Evolutionary conservation across 2,113 vertebrate genomes (phyloP).

Genomic region (Planiliza haematocheilus): DNA sequence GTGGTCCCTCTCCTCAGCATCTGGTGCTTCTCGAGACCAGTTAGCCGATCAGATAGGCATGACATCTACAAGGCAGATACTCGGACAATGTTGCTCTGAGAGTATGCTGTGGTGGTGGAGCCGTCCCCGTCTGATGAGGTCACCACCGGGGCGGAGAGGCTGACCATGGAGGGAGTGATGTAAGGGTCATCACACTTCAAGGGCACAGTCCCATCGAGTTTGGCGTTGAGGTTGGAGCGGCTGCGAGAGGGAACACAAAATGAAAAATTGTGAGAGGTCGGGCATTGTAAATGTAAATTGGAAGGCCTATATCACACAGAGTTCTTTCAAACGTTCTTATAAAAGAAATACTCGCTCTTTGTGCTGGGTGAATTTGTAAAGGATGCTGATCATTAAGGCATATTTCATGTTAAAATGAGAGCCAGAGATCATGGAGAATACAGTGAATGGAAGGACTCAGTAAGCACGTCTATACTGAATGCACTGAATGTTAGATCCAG

Average conservation of each 20-base stretch:
- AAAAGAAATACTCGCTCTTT: constrained; percentile 3
- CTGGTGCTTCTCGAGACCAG: constrained; percentile 68
- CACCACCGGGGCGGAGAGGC: constrained; percentile 91
- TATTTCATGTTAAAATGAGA: not conserved
- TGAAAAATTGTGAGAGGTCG: constrained; percentile 36
- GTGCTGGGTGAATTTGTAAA: not conserved
- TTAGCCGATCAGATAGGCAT: constrained; percentile 63
- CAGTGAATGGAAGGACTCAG: not conserved
- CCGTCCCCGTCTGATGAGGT: constrained; percentile 91
- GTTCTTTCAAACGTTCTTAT: not conserved
- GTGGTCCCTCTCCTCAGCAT: constrained; percentile 78
- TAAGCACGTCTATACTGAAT: not conserved
- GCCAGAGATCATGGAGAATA: not conserved
- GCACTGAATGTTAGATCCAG: not conserved
- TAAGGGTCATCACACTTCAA: constrained; percentile 96
- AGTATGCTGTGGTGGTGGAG: constrained; percentile 89
- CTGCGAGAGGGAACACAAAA: constrained; percentile 75
- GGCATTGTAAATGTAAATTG: constrained; percentile 29
- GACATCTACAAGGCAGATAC: constrained; percentile 96
- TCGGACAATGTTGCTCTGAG: constrained; percentile 96
- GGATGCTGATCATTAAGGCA: not conserved
- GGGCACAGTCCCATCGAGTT: constrained; percentile 93
- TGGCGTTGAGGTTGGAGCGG: constrained; percentile 97
- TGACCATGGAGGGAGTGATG: constrained; percentile 97
- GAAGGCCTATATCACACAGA: constrained; percentile 14